A percentile compares a stretch with the other conserved stretches of the same genome.
Evolutionary conservation across 1,140 invertebrate species (phyloP).

Genomic region (Chelonus insularis): DNA sequence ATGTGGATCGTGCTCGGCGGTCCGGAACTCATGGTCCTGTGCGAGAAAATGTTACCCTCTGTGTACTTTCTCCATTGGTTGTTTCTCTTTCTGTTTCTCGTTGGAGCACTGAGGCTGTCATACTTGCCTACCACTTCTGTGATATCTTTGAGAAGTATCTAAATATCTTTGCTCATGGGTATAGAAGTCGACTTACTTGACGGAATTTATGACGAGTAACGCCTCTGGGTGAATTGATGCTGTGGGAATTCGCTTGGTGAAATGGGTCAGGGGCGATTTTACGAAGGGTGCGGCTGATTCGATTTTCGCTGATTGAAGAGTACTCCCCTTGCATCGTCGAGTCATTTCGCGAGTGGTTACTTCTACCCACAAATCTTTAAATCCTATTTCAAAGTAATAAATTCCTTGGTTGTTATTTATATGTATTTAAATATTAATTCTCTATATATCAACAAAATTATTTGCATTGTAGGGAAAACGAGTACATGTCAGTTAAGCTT

Average conservation of each 20-base stretch:
- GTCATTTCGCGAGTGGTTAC: slow-evolving; percentile 15
- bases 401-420: background rate
- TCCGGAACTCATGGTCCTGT: background rate
- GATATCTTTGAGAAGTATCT: slow-evolving; percentile 36
- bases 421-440: too few species aligned
- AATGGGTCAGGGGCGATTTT: slow-evolving; percentile 42
- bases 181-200: slow-evolving; percentile 22
- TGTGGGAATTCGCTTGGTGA: slow-evolving; percentile 28
- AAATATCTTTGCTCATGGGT: slow-evolving; percentile 41
- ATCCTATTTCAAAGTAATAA: background rate
- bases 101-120: background rate
- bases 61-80: background rate
- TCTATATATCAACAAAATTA: background rate
- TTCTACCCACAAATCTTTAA: background rate
- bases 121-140: background rate
- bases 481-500: slow-evolving; percentile 36
- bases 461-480: background rate
- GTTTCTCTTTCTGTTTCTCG: background rate
- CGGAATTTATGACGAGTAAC: slow-evolving; percentile 31
- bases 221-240: slow-evolving; percentile 18
- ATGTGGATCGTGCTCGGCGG: background rate
- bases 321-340: background rate
- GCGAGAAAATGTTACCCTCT: background rate
- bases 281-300: background rate
- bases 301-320: slow-evolving; percentile 12